phyloP scores from a whole-genome alignment of 2,113 vertebrate species.

The Symphodus melops region DNA sequence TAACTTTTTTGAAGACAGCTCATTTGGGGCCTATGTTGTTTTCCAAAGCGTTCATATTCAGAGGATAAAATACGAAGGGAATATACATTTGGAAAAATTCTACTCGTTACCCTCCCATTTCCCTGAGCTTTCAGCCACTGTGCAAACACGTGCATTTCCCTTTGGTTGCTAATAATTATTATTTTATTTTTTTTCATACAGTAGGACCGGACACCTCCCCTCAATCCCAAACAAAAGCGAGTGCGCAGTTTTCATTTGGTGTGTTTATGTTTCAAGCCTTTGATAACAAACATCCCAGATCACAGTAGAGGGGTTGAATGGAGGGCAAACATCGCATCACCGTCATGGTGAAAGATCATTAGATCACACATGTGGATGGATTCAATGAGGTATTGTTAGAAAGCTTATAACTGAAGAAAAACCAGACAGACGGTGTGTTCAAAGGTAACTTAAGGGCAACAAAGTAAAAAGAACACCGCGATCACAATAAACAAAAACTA shows the following conservation, averaged over 20 bases:
- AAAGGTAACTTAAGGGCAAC: neutral
- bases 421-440: neutral
- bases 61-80: conserved; percentile 41
- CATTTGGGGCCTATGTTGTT: conserved; percentile 36
- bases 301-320: conserved; percentile 40
- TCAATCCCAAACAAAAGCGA: conserved; percentile 61
- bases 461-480: neutral
- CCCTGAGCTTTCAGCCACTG: conserved; percentile 38
- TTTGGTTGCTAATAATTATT: conserved; percentile 58
- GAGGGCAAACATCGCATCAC: conserved; percentile 35
- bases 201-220: conserved; percentile 50
- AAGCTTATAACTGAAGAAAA: neutral
- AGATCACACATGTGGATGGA: conserved; percentile 30
- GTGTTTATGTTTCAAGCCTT: conserved; percentile 57
- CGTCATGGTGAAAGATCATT: conserved; percentile 10
- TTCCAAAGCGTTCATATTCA: conserved; percentile 60
- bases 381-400: conserved; percentile 33
- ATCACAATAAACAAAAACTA: neutral
- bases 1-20: neutral
- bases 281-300: conserved; percentile 60
- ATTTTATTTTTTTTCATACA: conserved; percentile 28
- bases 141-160: conserved; percentile 66
- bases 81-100: conserved; percentile 45
- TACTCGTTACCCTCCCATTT: conserved; percentile 5
- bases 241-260: conserved; percentile 36